phyloP scores from a whole-genome alignment of 2,888 invertebrate genomes.

The Andrena praecox region DNA sequence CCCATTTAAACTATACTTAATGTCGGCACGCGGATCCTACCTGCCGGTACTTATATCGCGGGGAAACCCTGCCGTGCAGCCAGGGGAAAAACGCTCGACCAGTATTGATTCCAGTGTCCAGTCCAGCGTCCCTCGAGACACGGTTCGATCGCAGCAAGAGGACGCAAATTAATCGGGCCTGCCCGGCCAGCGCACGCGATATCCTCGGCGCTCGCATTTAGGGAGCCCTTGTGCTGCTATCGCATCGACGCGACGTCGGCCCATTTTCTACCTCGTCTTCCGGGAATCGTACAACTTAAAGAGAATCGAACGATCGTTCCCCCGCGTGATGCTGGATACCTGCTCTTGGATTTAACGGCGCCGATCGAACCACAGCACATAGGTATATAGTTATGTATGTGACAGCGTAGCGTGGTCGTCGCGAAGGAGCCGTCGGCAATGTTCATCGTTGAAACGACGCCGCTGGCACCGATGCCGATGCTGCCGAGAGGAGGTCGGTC shows the following conservation, averaged over 20 bases:
- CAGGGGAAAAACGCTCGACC: not conserved
- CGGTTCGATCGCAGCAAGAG: constrained; percentile 10
- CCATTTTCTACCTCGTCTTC: constrained; percentile 5
- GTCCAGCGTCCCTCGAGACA: not conserved
- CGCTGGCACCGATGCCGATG: constrained; percentile 30
- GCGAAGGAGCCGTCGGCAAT: constrained; percentile 23
- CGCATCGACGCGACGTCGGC: not conserved
- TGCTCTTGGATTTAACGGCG: not conserved
- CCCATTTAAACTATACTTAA: constrained; percentile 80
- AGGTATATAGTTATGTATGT: not conserved
- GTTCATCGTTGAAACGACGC: constrained; percentile 24
- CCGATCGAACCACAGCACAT: not conserved
- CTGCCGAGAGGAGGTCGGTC: constrained; percentile 5
- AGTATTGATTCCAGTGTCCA: constrained; percentile 6
- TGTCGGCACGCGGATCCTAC: constrained; percentile 65
- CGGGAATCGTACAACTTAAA: constrained; percentile 4
- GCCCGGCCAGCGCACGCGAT: constrained; percentile 7
- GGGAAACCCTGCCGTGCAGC: not conserved
- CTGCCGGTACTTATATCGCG: not conserved
- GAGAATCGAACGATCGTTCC: constrained; percentile 7
- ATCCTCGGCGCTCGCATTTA: not conserved
- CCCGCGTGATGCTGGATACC: too few relatives aligned
- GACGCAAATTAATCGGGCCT: constrained; percentile 26
- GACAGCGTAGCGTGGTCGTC: not conserved
- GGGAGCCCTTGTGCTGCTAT: constrained; percentile 4